These are phyloP conservation scores for Zootoca vivipara DNA, from an alignment of 2,113 vertebrate species.

Conservation along the genomic window DNA sequence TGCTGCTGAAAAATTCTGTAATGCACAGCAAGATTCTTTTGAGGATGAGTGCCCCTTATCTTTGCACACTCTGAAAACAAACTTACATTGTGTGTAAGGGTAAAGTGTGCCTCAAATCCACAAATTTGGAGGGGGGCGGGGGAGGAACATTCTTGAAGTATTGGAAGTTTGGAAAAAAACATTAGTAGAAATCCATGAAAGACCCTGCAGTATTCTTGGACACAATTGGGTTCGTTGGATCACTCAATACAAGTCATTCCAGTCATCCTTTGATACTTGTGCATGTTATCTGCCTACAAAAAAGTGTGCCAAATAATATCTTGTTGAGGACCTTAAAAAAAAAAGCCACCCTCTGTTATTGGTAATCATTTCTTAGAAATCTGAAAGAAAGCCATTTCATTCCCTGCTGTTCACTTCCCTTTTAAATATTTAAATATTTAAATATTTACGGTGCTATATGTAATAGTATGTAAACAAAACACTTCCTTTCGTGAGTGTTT, in stretches of 20 bases:
- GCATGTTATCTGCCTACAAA: background rate
- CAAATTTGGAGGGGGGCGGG: background rate
- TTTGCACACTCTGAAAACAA: background rate
- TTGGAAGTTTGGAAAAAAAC: background rate
- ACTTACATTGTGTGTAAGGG: background rate
- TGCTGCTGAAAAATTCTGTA: no score
- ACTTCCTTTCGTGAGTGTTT: background rate
- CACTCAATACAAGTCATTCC: background rate
- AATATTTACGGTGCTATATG: conserved; percentile 13
- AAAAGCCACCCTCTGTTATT: conserved; percentile 14
- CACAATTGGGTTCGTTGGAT: conserved; percentile 25
- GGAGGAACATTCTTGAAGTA: background rate
- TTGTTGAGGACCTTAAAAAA: background rate
- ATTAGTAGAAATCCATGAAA: conserved; percentile 22
- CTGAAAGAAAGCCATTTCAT: conserved; percentile 18
- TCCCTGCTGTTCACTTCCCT: conserved; percentile 47
- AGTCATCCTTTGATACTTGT: background rate
- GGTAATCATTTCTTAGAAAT: conserved; percentile 37
- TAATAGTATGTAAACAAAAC: conserved; percentile 35
- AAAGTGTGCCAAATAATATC: conserved; percentile 13
- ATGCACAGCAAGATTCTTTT: background rate
- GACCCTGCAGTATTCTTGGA: background rate
- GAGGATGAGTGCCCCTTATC: background rate
- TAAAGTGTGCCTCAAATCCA: background rate
- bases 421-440: no score